Evolutionary conservation across 2,113 vertebrate species (phyloP).

Genomic region (Geococcyx californianus): DNA sequence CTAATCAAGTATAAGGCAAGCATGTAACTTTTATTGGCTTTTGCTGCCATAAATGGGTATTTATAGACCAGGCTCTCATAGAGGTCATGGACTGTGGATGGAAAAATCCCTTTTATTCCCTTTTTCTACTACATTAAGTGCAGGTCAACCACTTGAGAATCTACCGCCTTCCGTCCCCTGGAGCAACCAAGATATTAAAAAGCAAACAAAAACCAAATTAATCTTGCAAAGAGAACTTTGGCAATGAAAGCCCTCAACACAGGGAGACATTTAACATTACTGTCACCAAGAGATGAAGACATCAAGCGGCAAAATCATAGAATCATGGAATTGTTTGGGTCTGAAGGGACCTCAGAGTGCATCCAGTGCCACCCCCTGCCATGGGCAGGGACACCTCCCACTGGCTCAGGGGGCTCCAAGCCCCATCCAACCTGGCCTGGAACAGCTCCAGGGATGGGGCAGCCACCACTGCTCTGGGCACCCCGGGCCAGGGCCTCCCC

Average conservation of each 20-base stretch:
- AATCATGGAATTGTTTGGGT: too few species aligned
- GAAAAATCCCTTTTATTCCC: background rate
- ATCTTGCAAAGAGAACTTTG: background rate
- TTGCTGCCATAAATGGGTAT: background rate
- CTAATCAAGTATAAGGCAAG: background rate
- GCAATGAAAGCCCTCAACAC: background rate
- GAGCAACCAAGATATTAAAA: background rate
- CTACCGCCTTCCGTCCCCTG: background rate
- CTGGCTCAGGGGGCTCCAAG: too few species aligned
- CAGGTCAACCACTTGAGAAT: background rate
- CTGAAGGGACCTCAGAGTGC: too few species aligned
- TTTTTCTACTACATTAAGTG: background rate
- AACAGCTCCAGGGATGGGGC: too few species aligned
- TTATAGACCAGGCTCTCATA: background rate
- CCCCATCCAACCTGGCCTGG: too few species aligned
- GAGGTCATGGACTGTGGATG: background rate
- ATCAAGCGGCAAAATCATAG: too few species aligned
- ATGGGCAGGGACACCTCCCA: too few species aligned
- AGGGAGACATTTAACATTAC: background rate
- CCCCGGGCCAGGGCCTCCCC: too few species aligned
- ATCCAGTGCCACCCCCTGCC: too few species aligned
- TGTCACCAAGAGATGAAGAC: background rate
- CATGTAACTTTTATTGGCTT: background rate
- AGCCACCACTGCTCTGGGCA: too few species aligned
- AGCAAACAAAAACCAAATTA: background rate